Percentiles rank a stretch among this genome's conserved stretches.
Conservation (phyloP, 1,140 invertebrate genomes). For the Drosophila jambulina region DNA sequence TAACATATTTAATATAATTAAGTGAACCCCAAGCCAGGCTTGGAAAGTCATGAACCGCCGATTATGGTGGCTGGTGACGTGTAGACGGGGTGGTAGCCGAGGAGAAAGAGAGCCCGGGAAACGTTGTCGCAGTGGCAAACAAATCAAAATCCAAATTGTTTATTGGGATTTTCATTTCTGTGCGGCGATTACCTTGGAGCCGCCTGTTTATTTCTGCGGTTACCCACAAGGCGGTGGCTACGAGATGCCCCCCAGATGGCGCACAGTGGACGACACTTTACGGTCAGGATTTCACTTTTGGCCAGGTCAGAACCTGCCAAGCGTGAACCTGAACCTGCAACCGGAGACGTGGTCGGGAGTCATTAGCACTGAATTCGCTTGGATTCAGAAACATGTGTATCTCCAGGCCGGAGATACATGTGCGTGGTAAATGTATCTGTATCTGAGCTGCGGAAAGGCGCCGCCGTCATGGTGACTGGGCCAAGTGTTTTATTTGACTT, state of each 20-base stretch:
- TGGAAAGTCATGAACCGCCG: constrained; percentile 49
- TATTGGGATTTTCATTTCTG: constrained; percentile 63
- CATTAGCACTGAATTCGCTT: constrained; percentile 45
- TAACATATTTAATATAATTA: constrained; percentile 68
- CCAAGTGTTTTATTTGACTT: constrained; percentile 44
- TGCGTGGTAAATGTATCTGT: constrained; percentile 15
- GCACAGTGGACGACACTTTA: constrained; percentile 26
- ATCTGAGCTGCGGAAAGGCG: constrained; percentile 40
- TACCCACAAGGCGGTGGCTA: constrained; percentile 52
- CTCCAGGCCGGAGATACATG: constrained; percentile 17
- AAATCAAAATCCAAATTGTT: constrained; percentile 67
- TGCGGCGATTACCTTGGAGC: constrained; percentile 28
- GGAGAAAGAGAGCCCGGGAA: constrained; percentile 31
- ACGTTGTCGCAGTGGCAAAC: constrained; percentile 31
- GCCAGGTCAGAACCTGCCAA: constrained; percentile 55
- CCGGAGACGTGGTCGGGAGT: constrained; percentile 27
- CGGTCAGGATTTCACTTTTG: constrained; percentile 69
- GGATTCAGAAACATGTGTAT: constrained; percentile 32
- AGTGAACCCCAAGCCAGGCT: constrained; percentile 49
- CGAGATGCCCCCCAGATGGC: background rate
- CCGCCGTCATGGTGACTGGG: constrained; percentile 48
- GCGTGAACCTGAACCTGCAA: constrained; percentile 48
- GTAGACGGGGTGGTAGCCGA: background rate
- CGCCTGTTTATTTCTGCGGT: constrained; percentile 51
- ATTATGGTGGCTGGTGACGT: constrained; percentile 25